These are phyloP conservation scores for Mastacembelus armatus DNA, from an alignment of 2,797 vertebrate species.

Conservation along the genomic window DNA sequence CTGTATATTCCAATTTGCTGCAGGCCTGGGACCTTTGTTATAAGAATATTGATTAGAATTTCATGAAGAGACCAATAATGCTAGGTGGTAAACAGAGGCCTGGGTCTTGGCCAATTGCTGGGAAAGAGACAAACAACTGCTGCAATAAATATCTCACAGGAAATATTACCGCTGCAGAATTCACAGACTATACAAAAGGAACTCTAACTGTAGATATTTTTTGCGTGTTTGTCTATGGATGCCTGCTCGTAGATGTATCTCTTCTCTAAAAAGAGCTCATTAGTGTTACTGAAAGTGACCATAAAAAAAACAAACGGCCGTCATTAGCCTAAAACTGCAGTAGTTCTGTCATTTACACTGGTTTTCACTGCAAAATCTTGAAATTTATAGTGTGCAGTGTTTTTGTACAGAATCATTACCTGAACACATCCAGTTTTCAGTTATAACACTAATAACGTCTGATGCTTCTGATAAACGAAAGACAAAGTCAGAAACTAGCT, in stretches of 20 bases:
- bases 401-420: neutral
- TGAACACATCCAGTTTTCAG: neutral
- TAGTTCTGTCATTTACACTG: neutral
- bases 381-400: neutral
- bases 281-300: constrained; percentile 23
- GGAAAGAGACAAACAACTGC: constrained; percentile 51
- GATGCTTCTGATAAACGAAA: no score
- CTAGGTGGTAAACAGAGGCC: constrained; percentile 58
- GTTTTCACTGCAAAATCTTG: neutral
- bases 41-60: constrained; percentile 77
- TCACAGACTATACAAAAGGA: constrained; percentile 26
- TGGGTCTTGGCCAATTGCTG: constrained; percentile 39
- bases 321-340: constrained; percentile 7
- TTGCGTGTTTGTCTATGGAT: no score
- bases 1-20: constrained; percentile 71
- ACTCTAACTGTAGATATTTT: no score
- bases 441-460: neutral
- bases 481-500: no score
- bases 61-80: constrained; percentile 62
- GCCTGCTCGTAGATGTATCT: no score
- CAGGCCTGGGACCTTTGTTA: constrained; percentile 69
- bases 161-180: constrained; percentile 43
- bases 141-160: constrained; percentile 38
- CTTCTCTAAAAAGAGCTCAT: constrained; percentile 25
- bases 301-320: constrained; percentile 18